Base-by-base conservation (phyloP, 2,888 invertebrate species). In the Cheilosia impressa region DNA sequence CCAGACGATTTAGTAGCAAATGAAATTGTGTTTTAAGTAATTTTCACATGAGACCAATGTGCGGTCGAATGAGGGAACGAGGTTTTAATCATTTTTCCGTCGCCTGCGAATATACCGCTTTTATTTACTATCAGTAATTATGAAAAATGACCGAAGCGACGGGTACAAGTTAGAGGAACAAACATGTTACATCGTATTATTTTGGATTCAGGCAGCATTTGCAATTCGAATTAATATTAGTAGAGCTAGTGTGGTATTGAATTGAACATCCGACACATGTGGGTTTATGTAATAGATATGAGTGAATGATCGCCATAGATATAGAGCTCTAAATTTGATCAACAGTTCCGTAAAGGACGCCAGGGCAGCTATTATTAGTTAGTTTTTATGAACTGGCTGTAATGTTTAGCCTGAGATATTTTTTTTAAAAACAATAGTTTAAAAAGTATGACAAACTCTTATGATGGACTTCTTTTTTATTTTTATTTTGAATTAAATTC, bases 61-160 rank as follows among this genome's bases (percentile, higher is more conserved):
- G 77, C 66, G 22, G 55, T 19, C 31, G 55, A 75, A 41, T 75
- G 66, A 69, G 45, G 58, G 45, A 41, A 60, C 52, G 34, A 31
- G 38, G 58, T 45, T 75, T 71, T 65, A 80, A 85, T 88, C 88
- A 88, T 88, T 88, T 88, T 87, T 81, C 87, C 87, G 87, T 88
- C 89, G 89, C 88, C 88, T 38, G 38, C 19, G 9, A 65, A 31
- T 47, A 58, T n/a, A 41, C 53, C 52, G 77, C 77, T 65, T 82
- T 66, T 71, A 72, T 77, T 82, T 72, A 77, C 60, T 66, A 60
- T 47, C 38, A 47, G 89, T 89, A 90, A 90, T 90, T 90, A 89
- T 90, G 89, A 90, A 89, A 89, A 90, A 90, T 89, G 82, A 88
- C 84, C 79, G 83, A 88, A 88, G 87, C 90, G 90, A 89, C 90